Conservation (phyloP, 2,113 vertebrate genomes). For the Salvelinus alpinus region DNA sequence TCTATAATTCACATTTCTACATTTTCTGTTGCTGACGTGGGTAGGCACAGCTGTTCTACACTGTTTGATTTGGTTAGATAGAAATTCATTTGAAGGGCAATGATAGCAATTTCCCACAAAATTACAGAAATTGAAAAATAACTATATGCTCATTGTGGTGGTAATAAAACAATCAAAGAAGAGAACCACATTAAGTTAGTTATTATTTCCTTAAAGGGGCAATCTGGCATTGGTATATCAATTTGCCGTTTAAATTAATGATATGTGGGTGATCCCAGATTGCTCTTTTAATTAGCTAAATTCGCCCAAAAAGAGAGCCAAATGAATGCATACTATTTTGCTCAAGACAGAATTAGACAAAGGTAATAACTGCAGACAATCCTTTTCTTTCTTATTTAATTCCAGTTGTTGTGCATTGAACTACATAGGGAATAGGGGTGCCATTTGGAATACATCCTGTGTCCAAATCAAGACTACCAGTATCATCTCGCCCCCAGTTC, state of each 20-base stretch:
- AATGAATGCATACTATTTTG: neutral
- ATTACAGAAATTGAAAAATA: neutral
- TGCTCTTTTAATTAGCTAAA: conserved; percentile 2
- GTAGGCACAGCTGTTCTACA: conserved; percentile 25
- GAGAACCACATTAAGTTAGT: neutral
- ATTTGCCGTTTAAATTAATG: too few relatives aligned
- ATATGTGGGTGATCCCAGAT: too few relatives aligned
- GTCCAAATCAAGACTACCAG: conserved; percentile 13
- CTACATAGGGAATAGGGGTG: neutral
- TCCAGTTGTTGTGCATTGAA: conserved; percentile 11
- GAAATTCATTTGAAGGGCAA: too few relatives aligned
- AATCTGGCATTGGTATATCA: too few relatives aligned
- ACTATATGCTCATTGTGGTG: neutral
- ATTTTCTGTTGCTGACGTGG: conserved; percentile 3
- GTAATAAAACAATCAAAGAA: neutral
- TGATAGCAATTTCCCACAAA: neutral
- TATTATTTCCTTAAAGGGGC: too few relatives aligned
- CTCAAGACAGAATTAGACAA: neutral
- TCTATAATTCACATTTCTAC: conserved; percentile 1
- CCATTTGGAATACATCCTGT: neutral
- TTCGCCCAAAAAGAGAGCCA: neutral
- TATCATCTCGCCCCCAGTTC: conserved; percentile 1
- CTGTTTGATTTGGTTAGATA: neutral
- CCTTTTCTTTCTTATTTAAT: neutral
- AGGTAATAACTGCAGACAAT: neutral